These are phyloP conservation scores for Odontamblyopus rebecca DNA, from an alignment of 2,797 vertebrate genomes.

Conservation along the genomic window DNA sequence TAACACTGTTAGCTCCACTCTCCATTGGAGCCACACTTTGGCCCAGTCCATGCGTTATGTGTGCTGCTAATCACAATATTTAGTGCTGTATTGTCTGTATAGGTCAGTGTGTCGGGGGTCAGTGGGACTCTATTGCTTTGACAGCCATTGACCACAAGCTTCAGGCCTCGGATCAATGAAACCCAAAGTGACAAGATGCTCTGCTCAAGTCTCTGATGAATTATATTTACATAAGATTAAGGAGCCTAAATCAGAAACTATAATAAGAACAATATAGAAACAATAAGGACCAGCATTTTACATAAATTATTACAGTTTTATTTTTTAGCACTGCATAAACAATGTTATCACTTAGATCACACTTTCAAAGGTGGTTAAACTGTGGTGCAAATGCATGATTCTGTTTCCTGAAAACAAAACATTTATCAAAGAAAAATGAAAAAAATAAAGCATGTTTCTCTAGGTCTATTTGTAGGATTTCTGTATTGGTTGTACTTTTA, in stretches of 20 bases:
- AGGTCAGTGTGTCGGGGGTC: conserved; percentile 37
- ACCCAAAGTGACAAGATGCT: conserved; percentile 39
- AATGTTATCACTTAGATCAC: too few relatives aligned
- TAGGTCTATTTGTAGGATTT: too few relatives aligned
- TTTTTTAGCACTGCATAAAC: too few relatives aligned
- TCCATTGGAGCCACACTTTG: conserved; percentile 20
- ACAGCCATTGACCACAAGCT: conserved; percentile 11
- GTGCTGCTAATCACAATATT: conserved; percentile 5
- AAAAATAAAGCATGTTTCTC: too few relatives aligned
- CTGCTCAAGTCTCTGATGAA: conserved; percentile 37
- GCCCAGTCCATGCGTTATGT: neutral
- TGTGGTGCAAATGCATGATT: too few relatives aligned
- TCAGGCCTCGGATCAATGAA: conserved; percentile 43
- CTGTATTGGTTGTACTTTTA: too few relatives aligned
- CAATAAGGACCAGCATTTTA: too few relatives aligned
- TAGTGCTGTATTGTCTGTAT: conserved; percentile 6
- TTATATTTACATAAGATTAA: neutral
- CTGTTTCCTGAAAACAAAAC: too few relatives aligned
- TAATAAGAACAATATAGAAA: too few relatives aligned
- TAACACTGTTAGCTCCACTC: conserved; percentile 29
- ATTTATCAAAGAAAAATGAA: too few relatives aligned
- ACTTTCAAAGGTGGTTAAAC: too few relatives aligned
- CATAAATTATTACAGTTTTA: too few relatives aligned
- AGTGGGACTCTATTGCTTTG: conserved; percentile 29
- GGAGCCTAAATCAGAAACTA: neutral